Base-by-base conservation (phyloP, 1,140 invertebrate species). In the Caenorhabditis remanei region DNA sequence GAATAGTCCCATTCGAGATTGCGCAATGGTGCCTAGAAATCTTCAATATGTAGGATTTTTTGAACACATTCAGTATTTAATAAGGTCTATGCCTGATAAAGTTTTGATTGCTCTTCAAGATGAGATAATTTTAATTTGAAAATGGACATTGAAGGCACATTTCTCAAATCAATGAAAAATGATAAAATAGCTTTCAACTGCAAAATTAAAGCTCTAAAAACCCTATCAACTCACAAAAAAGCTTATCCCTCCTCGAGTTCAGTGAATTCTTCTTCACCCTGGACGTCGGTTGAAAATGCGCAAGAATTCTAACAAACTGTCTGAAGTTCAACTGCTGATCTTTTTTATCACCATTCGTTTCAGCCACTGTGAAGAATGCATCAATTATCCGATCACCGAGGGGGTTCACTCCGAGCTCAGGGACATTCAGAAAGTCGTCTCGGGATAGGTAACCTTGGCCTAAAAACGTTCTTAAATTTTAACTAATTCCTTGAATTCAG, bases 391-490 rank as follows among this genome's bases (percentile, higher is more conserved):
- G 94, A 89, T 99, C 98, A 53, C 98, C 97, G 0, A 99, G 94
- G 7, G 97, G 97, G 94, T 99, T 98, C 67, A 98, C 98, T 4
- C 97, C 97, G 56, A 95, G 91, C 90, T 95, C 95, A 46, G 98
- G 98, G 90, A 99, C 99, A 53, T 98, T 94, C n/a, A 99, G 94
- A 92, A 99, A 98, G 93, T 99, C 98, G 93, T 99, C 97, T 56
- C 97, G 94, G 56, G 96, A 93, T 84, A 89, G 93, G 90, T 89
- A 89, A 75, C 89, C 89, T 65, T 85, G 87, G 8, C 84, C 85
- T 88, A 88, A 53, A 53, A 65, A 88, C n/a, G 0, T 40, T 67
- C 1, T 46, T 16, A 55, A 48, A 41, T 46, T 6, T 56, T 41
- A 85, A 46, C 13, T 50, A 50, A 50, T 50, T 50, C 14, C 14